These are phyloP conservation scores for Blastobasis lacticolella DNA, from an alignment of 2,888 invertebrate genomes.

Conservation along the genomic window DNA sequence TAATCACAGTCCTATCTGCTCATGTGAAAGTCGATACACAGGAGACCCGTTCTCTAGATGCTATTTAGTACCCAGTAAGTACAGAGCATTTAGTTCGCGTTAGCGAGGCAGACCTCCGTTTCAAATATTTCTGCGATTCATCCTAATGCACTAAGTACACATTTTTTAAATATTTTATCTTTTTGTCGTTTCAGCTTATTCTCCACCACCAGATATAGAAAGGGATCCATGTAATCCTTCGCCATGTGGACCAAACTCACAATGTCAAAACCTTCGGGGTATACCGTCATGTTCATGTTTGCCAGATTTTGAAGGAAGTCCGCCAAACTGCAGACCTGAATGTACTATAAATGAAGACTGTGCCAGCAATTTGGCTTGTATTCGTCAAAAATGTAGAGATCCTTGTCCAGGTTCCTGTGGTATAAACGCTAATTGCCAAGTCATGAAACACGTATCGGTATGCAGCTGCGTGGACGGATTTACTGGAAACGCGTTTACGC, in stretches of 20 bases:
- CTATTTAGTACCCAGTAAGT: conserved; percentile 60
- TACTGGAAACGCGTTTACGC: conserved; percentile 78
- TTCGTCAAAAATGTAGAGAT: conserved; percentile 78
- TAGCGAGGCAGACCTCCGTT: too few species aligned
- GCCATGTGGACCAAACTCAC: conserved; percentile 78
- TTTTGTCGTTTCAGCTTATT: conserved; percentile 35
- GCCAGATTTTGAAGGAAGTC: conserved; percentile 76
- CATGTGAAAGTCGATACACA: conserved; percentile 74
- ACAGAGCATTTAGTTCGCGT: not conserved
- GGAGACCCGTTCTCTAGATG: conserved; percentile 81
- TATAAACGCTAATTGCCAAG: conserved; percentile 71
- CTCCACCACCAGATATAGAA: conserved; percentile 30
- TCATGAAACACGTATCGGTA: conserved; percentile 76
- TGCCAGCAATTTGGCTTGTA: conserved; percentile 77
- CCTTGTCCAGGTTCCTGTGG: conserved; percentile 83
- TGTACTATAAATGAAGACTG: conserved; percentile 81
- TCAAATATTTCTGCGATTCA: too few species aligned
- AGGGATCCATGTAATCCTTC: conserved; percentile 79
- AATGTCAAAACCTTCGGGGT: conserved; percentile 72
- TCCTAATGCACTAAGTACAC: too few species aligned
- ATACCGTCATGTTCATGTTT: conserved; percentile 77
- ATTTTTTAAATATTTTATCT: too few species aligned
- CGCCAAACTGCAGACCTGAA: conserved; percentile 80
- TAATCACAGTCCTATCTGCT: conserved; percentile 82
- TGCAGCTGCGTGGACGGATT: conserved; percentile 75